Percentiles rank a stretch among this genome's conserved stretches.
Evolutionary conservation across 2,113 vertebrate species (phyloP).

Genomic region (Otus sunia): DNA sequence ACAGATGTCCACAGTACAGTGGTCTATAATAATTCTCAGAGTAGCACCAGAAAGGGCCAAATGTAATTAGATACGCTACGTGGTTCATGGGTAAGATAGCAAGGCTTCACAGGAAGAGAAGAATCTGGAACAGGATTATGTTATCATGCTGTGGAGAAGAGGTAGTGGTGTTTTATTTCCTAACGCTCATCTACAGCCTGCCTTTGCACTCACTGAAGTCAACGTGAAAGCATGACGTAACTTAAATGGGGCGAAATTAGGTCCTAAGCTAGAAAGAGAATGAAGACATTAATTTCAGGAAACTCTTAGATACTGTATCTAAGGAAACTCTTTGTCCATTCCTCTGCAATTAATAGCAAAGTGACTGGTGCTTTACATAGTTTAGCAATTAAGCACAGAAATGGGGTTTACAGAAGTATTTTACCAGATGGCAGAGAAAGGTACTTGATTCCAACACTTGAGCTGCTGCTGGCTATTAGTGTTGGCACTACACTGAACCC

Average conservation of each 20-base stretch:
- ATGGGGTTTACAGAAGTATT: neutral
- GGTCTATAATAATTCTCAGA: neutral
- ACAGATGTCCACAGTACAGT: neutral
- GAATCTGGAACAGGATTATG: neutral
- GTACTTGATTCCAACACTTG: neutral
- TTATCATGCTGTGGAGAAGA: neutral
- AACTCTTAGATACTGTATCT: neutral
- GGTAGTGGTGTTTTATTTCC: neutral
- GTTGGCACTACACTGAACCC: neutral
- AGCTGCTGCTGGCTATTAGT: neutral
- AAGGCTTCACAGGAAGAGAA: neutral
- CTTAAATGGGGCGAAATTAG: neutral
- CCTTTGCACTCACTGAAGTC: neutral
- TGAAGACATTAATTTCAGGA: neutral
- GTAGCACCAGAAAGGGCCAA: neutral
- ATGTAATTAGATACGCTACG: accelerated
- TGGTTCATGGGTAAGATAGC: neutral
- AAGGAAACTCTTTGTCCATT: neutral
- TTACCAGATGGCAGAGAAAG: neutral
- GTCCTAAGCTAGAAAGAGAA: neutral
- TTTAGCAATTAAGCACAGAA: neutral
- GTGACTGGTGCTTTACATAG: neutral
- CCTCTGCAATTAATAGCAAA: neutral
- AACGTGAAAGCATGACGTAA: neutral
- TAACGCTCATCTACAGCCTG: neutral